These are phyloP conservation scores for Lutjanus argentimaculatus DNA, from an alignment of 2,797 vertebrate genomes.

Conservation along the genomic window DNA sequence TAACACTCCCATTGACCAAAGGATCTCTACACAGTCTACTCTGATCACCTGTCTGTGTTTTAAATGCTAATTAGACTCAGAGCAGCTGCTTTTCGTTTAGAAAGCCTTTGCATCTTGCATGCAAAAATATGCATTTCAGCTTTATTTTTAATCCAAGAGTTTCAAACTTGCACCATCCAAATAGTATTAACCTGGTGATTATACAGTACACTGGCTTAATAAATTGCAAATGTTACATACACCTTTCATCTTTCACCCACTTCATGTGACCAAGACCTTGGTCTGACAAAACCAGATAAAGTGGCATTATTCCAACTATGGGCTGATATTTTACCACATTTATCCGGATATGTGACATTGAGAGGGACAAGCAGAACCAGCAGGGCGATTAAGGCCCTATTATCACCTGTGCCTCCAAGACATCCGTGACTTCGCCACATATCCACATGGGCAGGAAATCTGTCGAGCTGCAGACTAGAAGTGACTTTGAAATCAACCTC, in stretches of 20 bases:
- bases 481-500: slow-evolving; percentile 86
- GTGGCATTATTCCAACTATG: slow-evolving; percentile 78
- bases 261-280: slow-evolving; percentile 81
- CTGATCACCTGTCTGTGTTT: slow-evolving; percentile 57
- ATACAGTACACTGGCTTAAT: slow-evolving; percentile 75
- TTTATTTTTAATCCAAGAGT: slow-evolving; percentile 89
- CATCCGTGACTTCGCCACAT: slow-evolving; percentile 79
- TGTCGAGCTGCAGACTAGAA: slow-evolving; percentile 81
- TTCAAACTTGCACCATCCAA: slow-evolving; percentile 84
- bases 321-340: slow-evolving; percentile 83
- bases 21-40: slow-evolving; percentile 49
- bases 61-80: slow-evolving; percentile 76
- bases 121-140: slow-evolving; percentile 85
- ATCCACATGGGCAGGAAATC: slow-evolving; percentile 86
- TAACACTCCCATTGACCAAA: slow-evolving; percentile 55
- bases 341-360: slow-evolving; percentile 86
- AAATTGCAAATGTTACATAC: slow-evolving; percentile 70
- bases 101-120: slow-evolving; percentile 77
- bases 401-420: slow-evolving; percentile 86
- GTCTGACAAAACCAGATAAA: slow-evolving; percentile 87
- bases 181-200: slow-evolving; percentile 86
- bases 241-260: slow-evolving; percentile 85
- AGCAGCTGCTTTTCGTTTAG: slow-evolving; percentile 62
- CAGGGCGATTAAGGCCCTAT: slow-evolving; percentile 84
- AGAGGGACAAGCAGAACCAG: slow-evolving; percentile 87